Evolutionary conservation across 2,797 vertebrate genomes (phyloP).

Genomic region (Merluccius polli): DNA sequence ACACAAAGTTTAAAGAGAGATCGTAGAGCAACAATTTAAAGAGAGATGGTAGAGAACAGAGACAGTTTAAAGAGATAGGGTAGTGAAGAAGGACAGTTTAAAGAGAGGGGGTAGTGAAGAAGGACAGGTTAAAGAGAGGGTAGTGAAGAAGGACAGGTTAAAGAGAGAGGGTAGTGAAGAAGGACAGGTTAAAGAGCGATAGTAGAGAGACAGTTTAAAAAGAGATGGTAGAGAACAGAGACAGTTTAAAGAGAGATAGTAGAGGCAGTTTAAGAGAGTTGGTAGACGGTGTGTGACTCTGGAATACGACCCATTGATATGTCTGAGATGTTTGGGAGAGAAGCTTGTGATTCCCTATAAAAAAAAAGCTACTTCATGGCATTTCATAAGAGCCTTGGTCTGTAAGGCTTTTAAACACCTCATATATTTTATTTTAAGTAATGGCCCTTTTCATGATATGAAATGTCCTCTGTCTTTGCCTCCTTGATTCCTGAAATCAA

Average conservation of each 20-base stretch:
- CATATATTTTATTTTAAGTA: conserved; percentile 1
- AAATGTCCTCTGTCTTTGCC: background rate
- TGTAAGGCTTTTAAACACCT: background rate
- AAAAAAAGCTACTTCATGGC: background rate
- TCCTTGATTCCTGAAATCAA: background rate
- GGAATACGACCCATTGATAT: background rate
- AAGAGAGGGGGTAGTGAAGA: too few relatives aligned
- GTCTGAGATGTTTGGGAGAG: background rate
- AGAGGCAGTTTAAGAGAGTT: background rate
- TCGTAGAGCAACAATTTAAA: too few relatives aligned
- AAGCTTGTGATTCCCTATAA: background rate
- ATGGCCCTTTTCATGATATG: background rate
- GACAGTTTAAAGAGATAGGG: too few relatives aligned
- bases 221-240: background rate
- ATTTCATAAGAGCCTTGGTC: background rate
- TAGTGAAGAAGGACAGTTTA: too few relatives aligned
- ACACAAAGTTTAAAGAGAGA: too few relatives aligned
- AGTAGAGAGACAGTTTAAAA: background rate
- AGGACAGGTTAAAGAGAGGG: background rate
- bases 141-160: background rate
- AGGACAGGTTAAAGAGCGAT: background rate
- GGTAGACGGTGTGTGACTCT: background rate
- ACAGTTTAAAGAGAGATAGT: background rate
- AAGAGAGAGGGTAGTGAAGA: background rate
- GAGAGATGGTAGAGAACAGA: too few relatives aligned